Percentiles rank a stretch among this genome's conserved stretches.
Conservation (phyloP, 2,888 invertebrate species). For the Chymomyza amoena region DNA sequence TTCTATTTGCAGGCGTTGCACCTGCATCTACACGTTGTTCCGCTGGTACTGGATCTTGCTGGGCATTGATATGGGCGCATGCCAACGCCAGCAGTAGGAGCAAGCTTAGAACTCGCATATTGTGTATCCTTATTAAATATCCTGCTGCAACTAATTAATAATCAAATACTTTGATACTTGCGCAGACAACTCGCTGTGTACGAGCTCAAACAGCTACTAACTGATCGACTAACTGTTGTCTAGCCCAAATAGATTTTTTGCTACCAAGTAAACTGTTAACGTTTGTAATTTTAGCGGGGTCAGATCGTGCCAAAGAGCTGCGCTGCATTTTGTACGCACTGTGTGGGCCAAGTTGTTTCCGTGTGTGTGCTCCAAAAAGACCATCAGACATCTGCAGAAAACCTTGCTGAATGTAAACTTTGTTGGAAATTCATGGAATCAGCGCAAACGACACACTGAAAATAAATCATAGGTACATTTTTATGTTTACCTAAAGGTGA, state of each 20-base stretch:
- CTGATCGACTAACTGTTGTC: conserved; percentile 33
- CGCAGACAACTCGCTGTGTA: conserved; percentile 4
- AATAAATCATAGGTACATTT: neutral
- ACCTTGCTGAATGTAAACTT: neutral
- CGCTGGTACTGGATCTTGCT: conserved; percentile 16
- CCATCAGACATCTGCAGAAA: neutral
- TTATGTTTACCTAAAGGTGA: neutral
- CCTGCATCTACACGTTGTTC: conserved; percentile 13
- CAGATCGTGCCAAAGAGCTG: conserved; percentile 25
- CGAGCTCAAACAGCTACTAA: conserved; percentile 58
- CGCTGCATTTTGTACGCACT: conserved; percentile 26
- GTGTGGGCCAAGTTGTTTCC: neutral
- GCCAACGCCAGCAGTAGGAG: conserved; percentile 29
- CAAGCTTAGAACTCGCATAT: conserved; percentile 39
- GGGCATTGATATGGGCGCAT: conserved; percentile 19
- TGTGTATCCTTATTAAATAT: neutral
- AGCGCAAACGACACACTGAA: neutral
- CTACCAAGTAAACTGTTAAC: conserved; percentile 39
- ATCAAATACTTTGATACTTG: neutral
- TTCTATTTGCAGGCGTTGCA: conserved; percentile 6
- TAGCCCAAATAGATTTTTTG: conserved; percentile 70
- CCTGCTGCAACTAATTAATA: neutral
- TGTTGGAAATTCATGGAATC: neutral
- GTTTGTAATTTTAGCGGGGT: conserved; percentile 22
- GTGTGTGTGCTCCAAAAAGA: conserved; percentile 8